A percentile compares a stretch with the other conserved stretches of the same genome.
Evolutionary conservation across 23 tunicate genomes (phyloP).

Genomic region (Styela clava): DNA sequence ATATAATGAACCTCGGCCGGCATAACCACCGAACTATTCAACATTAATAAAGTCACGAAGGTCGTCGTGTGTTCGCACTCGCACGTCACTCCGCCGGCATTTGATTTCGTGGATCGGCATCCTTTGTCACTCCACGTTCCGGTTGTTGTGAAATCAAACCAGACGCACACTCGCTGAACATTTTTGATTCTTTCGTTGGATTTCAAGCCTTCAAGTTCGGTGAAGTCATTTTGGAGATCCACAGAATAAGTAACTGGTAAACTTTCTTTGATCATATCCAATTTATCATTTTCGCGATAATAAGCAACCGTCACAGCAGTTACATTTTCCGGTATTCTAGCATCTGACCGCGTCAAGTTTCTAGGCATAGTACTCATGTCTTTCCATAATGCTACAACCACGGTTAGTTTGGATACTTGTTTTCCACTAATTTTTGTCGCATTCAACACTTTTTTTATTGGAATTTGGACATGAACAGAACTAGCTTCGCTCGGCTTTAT

Average conservation of each 20-base stretch:
- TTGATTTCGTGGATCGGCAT: not conserved
- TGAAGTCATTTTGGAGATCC: constrained; percentile 1
- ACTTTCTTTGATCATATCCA: not conserved
- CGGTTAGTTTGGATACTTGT: not conserved
- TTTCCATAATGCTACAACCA: constrained; percentile 11
- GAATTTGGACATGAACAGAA: not conserved
- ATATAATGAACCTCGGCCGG: not conserved
- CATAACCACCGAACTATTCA: not conserved
- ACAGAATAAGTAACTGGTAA: constrained; percentile 2
- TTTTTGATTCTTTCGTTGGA: not conserved
- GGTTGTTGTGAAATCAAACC: constrained; percentile 2
- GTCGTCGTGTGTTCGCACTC: constrained; percentile 12
- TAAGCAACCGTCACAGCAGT: constrained; percentile 4
- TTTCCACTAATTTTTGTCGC: not conserved
- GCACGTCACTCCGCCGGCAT: not conserved
- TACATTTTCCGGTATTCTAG: not conserved
- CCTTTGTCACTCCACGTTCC: constrained; percentile 1
- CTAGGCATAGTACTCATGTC: not conserved
- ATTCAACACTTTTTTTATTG: not conserved
- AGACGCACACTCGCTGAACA: not conserved
- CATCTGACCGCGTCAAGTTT: not conserved
- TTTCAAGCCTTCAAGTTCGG: not conserved
- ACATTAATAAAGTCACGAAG: constrained; percentile 4
- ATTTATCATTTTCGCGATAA: not conserved
- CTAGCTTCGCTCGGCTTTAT: not conserved